Evolutionary conservation across 2,113 vertebrate species (phyloP), one percentile per base, ranked within the genome.

Genomic region (Ornithorhynchus anatinus): DNA sequence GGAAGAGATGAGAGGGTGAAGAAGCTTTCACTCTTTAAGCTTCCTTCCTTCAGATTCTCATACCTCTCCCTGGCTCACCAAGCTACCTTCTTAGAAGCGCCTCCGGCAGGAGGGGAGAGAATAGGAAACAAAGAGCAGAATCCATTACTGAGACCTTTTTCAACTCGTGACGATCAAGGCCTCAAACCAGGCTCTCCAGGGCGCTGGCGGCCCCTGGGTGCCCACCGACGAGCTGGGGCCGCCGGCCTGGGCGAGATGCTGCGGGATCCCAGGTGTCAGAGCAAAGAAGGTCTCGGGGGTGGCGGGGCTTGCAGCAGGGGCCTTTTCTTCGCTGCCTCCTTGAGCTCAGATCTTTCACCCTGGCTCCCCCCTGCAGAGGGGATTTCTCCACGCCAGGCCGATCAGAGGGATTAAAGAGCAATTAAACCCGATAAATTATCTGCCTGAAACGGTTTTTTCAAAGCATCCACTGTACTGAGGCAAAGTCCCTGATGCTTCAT

Each of bases 351-450:
- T 86, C 89, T 91, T 90, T 91, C 81, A 94, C 89, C 89, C 88
- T 78, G 88, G 81, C 69, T 89, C 81, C 78, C 86, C 89, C 80
- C 92, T 93, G 95, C 92, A 95, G 92, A 93, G 74, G 88, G 92
- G 93, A 95, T 92, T 95, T 95, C 92, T 95, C 94, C 94, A 95
- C 92, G 92, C 91, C 94, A 94, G 89, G 94, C 83, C 87, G 93
- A 95, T 95, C 95, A 96, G 91, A 90, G 78, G 94, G 93, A 95
- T 95, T 95, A 95, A 86, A 91, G 88, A 91, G 91, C 94, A 94
- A 96, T 95, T 95, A 95, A 95, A 95, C 92, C 90, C 77, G 84
- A 92, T 91, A 92, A 91, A 92, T 92, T 89, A 91, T 86, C 90
- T 91, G 86, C 84, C 86, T 80, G 69, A 86, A 90, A 91, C 81